A percentile compares a stretch with the other conserved stretches of the same genome.
Evolutionary conservation across 2,888 invertebrate genomes (phyloP).

Genomic region (Nemotelus pantherinus): DNA sequence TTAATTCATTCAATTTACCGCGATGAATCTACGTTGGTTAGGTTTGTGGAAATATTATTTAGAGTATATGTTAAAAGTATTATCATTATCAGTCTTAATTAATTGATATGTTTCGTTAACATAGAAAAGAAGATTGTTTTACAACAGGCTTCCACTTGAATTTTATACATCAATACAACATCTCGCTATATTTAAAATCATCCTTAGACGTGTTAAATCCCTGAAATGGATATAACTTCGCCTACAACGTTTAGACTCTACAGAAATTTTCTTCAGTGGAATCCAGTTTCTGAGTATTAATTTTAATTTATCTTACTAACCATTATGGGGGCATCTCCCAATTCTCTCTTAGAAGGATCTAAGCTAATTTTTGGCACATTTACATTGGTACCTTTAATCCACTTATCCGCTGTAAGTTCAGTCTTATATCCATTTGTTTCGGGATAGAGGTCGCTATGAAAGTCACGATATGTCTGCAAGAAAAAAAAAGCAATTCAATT

Average conservation of each 20-base stretch:
- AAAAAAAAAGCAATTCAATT: conserved; percentile 58
- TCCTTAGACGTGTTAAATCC: too few species aligned
- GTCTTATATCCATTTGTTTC: conserved; percentile 86
- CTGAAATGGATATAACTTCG: too few species aligned
- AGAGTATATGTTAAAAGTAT: conserved; percentile 12
- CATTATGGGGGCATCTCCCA: conserved; percentile 71
- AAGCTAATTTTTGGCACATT: conserved; percentile 84
- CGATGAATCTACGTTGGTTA: conserved; percentile 60
- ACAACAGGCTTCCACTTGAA: too few species aligned
- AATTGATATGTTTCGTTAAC: too few species aligned
- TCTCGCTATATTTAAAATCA: too few species aligned
- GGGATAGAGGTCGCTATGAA: conserved; percentile 93
- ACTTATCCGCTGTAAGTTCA: conserved; percentile 80
- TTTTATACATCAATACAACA: too few species aligned
- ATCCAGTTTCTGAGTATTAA: too few species aligned
- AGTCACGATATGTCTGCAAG: conserved; percentile 86
- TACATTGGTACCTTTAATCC: conserved; percentile 81
- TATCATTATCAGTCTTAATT: not conserved
- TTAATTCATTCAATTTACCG: conserved; percentile 62
- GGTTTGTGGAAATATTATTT: not conserved
- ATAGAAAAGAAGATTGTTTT: too few species aligned
- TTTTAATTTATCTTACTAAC: conserved; percentile 64
- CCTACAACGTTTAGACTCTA: too few species aligned
- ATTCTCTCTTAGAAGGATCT: conserved; percentile 78
- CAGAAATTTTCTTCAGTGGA: too few species aligned